A percentile compares a stretch with the other conserved stretches of the same genome.
phyloP scores from a whole-genome alignment of 2,113 vertebrate species.

The Carettochelys insculpta region DNA sequence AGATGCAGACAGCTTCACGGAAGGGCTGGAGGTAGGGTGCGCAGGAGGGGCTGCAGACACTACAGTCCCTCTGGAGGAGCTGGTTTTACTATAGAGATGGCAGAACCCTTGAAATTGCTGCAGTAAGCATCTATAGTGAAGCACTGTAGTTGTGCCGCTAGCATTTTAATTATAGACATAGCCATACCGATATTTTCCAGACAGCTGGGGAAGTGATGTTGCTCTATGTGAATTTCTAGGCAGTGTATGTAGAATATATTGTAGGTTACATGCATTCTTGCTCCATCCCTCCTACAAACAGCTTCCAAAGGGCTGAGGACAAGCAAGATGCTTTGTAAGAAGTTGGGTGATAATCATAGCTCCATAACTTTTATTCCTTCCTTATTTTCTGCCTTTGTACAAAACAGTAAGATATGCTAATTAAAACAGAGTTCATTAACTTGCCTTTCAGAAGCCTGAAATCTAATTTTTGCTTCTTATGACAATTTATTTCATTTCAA shows the following conservation, averaged over 20 bases:
- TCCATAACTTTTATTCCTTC: neutral
- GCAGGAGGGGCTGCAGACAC: no score
- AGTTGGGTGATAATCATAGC: neutral
- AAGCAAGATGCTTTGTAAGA: neutral
- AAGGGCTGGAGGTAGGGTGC: no score
- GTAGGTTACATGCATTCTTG: neutral
- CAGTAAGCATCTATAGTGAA: neutral
- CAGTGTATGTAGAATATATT: accelerated
- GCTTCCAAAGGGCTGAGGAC: neutral
- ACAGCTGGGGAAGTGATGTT: neutral
- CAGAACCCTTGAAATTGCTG: neutral
- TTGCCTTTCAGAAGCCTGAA: neutral
- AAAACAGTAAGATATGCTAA: neutral
- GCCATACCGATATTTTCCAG: neutral
- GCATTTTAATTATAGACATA: neutral
- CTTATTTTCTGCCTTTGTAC: neutral
- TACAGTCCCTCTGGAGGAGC: neutral
- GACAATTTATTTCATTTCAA: neutral
- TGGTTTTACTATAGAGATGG: neutral
- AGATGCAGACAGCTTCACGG: no score
- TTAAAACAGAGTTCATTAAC: neutral
- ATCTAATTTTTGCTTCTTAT: neutral
- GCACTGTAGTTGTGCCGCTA: neutral
- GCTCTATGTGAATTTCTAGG: neutral
- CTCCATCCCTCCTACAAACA: neutral